Evolutionary conservation across 2,888 invertebrate species (phyloP), one percentile per base, ranked within the genome.

Genomic region (Drosophila pseudotalamancana): DNA sequence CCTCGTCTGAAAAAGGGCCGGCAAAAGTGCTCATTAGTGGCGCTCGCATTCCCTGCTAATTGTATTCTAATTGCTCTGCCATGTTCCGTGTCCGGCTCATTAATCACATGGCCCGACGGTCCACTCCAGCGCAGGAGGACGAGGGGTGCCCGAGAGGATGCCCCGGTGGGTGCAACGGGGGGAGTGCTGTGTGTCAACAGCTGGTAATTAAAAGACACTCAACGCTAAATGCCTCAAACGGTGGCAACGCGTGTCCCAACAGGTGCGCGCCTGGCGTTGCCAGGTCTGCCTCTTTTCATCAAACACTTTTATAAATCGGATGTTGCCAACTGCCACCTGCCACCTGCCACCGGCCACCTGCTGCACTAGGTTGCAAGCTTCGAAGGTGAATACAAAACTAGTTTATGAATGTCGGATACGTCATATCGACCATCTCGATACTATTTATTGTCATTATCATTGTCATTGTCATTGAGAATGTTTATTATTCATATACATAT

Each of bases 31-130:
- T 82, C 86, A 83, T 82, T 81, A 81, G 81, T 72, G 45, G 53
- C 45, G 45, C 40, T 43, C 62, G 46, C 64, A 65, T 66, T 64
- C 61, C 48, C 65, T 83, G 81, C 83, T 82, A 82, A 82, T 82
- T 86, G 81, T 86, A 83, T 82, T 86, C 81, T 82, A 82, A 82
- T 82, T 82, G 86, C 81, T 69, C 60, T 65, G 78, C 65, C 66
- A 61, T 67, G 55, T 48, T 57, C 67, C 64, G 53, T 50, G 54
- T 67, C 51, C 49, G 62, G 51, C 79, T 83, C 81, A 79, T 82
- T 83, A 86, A 82, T 82, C 81, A 82, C 54, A 45, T 35, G 51
- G 37, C 60, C 50, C 64, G 62, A 43, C 31, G 37, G 19, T 39
- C 49, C 68, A 46, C 57, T 55, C 54, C 42, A 18, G 11, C 9